Evolutionary conservation across 1,140 invertebrate species (phyloP), one percentile per base, ranked within the genome.

Genomic region (Theocolax elegans): DNA sequence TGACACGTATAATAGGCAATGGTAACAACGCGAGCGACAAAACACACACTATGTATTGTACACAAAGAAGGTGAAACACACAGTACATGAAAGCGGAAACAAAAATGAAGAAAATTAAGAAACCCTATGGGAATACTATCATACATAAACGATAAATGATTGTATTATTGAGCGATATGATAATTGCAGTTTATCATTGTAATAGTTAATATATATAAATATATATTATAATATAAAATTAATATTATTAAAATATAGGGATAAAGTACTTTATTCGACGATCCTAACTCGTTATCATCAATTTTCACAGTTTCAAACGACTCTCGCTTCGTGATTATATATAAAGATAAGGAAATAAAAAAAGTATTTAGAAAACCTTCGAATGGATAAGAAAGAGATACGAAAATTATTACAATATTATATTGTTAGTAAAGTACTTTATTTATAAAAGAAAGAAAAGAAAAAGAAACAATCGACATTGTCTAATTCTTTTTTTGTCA

Each of bases 161-260:
- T 78, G 75, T 77, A 76, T 65, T 74, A 76, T 76, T 72, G 69
- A 77, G 63, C 71, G 66, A 75, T 74, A 74, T 75, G 71, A 71
- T 76, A 76, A 75, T 72, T 75, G 67, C 77, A 77, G 62, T 72
- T 72, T 72, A 67, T 72, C 70, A 72, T 72, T 72, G 64, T 72
- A 72, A 72, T 72, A 67, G 64, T 72, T 66, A 66, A 63, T 70
- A 70, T 70, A 69, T 68, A 67, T 58, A 49, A 19, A 67, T 58
- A 70, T 71, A 72, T 72, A 72, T 60, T 60, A 66, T 66, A 60
- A 66, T 66, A 71, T 71, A 60, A 71, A 60, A 72, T 62, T 72
- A 72, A 66, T 72, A 67, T 67, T 64, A 71, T 71, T 67, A 72
- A 71, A 71, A 27, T 71, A 66, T 71, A 66, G n/a, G n/a, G 69